Evolutionary conservation across 1,140 invertebrate species (phyloP).

Genomic region (Adoxophyes honmai): DNA sequence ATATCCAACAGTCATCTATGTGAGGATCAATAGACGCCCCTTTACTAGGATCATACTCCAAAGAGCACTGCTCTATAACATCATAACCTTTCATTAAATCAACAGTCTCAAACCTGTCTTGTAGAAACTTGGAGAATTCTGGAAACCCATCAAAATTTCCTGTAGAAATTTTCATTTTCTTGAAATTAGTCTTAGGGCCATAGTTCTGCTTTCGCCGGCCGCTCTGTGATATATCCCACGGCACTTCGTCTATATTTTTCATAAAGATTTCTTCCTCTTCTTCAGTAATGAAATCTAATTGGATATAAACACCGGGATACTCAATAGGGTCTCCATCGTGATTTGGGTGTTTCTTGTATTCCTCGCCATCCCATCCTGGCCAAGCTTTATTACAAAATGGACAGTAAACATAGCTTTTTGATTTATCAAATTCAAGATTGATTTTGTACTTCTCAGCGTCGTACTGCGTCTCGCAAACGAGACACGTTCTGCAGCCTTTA

Average conservation of each 20-base stretch:
- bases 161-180: constrained; percentile 90
- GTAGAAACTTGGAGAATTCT: constrained; percentile 86
- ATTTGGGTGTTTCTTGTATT: constrained; percentile 81
- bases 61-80: constrained; percentile 97
- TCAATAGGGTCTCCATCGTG: constrained; percentile 80
- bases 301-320: constrained; percentile 85
- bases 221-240: constrained; percentile 96
- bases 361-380: constrained; percentile 82
- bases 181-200: constrained; percentile 99
- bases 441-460: constrained; percentile 76
- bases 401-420: constrained; percentile 85
- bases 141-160: constrained; percentile 94
- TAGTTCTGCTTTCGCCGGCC: constrained; percentile 98
- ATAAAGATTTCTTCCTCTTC: constrained; percentile 85
- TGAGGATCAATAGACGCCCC: constrained; percentile 98
- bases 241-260: constrained; percentile 85
- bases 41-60: constrained; percentile 93
- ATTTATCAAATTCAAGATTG: constrained; percentile 64
- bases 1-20: constrained; percentile 99
- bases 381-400: constrained; percentile 85
- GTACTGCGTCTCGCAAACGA: constrained; percentile 88
- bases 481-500: constrained; percentile 93
- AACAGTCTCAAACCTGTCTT: constrained; percentile 85
- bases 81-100: constrained; percentile 85
- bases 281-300: constrained; percentile 85